Evolutionary conservation across 2,113 vertebrate species (phyloP), one percentile per base, ranked within the genome.

Genomic region (Origma solitaria): DNA sequence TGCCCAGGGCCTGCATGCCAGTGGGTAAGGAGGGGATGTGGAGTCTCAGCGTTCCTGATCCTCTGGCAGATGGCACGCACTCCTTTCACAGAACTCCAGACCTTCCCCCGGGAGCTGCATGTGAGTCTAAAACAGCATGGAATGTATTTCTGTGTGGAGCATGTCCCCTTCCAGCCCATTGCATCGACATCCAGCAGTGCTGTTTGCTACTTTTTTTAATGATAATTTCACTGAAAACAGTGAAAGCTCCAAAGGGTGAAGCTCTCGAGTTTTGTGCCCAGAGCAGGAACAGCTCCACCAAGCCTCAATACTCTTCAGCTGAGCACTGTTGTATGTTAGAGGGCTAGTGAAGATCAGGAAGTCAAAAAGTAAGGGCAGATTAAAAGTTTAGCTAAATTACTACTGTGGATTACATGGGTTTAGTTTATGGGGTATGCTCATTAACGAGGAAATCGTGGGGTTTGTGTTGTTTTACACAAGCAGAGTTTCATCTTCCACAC

Each of bases 31-130:
- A 54, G 65, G 60, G 60, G 25, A 8, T 21, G 3, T 9, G 2
- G 2, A 10, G 18, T 4, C 76, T 11, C 50, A 44, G 0, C 6
- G 4, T 16, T 47, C 37, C 62, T 8, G 2, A 23, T 5, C 38
- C 19, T 38, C 35, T 45, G 38, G 88, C 85, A 81, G 81, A 47
- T 61, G 78, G 45, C 47, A 13, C 23, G 5, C 33, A 1, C 51
- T 57, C 60, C 47, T 45, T 44, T 7, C 72, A 28, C 77, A 40
- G 62, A 6, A 47, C 5, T 42, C 22, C 58, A 69, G 4, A 70
- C 53, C 17, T 60, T 53, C 65, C 69, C 65, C 38, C 40, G 73
- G 28, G 31, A 20, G 15, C 6, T 7, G 22, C 1, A 0, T 70
- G 7, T 6, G 16, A 35, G 15, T 31, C 64, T 61, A 2, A 53